Percentiles rank a stretch among this genome's conserved stretches.
Conservation (phyloP, 2,113 vertebrate genomes). For the Agelaius tricolor region DNA sequence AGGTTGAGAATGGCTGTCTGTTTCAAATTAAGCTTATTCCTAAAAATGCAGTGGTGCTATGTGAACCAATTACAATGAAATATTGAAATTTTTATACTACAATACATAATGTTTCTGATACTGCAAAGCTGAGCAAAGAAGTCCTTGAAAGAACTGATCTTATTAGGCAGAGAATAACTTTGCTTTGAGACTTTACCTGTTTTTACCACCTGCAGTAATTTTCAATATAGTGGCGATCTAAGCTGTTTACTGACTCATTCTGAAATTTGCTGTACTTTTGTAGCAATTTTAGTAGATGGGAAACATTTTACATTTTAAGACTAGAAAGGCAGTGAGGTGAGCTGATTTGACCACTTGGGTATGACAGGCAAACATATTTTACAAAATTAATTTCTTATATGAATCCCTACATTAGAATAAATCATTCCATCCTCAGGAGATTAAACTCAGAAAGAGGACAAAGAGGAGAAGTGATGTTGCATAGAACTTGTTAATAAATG, state of each 20-base stretch:
- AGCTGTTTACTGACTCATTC: neutral
- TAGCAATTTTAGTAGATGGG: neutral
- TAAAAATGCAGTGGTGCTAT: neutral
- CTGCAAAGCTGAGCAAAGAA: neutral
- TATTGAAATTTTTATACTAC: neutral
- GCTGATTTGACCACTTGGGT: neutral
- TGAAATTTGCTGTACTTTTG: neutral
- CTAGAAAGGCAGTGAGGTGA: neutral
- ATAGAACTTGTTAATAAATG: neutral
- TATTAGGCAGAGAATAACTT: neutral
- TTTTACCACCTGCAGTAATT: neutral
- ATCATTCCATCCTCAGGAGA: neutral
- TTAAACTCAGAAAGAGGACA: neutral
- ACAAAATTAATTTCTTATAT: neutral
- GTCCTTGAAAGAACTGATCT: rapidly evolving
- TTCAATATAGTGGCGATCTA: neutral
- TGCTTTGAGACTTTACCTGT: neutral
- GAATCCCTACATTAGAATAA: neutral
- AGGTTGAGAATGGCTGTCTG: neutral
- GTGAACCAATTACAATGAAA: neutral
- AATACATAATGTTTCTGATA: neutral
- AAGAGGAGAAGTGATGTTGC: neutral
- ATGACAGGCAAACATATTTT: neutral
- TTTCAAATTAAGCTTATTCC: neutral
- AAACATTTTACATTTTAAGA: neutral